Base-by-base conservation (phyloP, 2,888 invertebrate genomes). In the Calliopum simillimum region DNA sequence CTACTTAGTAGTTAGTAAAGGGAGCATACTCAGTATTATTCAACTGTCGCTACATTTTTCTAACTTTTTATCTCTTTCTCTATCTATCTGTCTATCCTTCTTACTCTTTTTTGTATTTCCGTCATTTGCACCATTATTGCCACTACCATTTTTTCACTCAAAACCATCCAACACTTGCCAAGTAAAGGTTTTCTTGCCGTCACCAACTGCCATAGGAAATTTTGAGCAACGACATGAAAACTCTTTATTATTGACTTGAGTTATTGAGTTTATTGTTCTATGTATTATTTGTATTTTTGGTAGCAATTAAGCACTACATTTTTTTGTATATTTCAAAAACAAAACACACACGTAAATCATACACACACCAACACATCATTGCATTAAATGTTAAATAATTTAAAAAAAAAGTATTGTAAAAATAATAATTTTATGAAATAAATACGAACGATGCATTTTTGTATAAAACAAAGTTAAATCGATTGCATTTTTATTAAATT, bases 401-500 rank as follows among this genome's bases (percentile, higher is more conserved):
- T 62, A 75, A 74, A 69, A 71, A 72, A 74, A 64, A 69, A 75
- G 75, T 64, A 68, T 51, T 69, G 47, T 64, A 64, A 77, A 79
- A 76, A 75, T 73, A 76, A 79, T 78, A 77, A 76, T 79, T 78
- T 76, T 79, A 72, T 80, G 33, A 77, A 79, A 79, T 78, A 80
- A 80, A 67, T 75, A 81, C 79, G 80, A 82, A 81, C 79, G 78
- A 82, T 78, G 84, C 83, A 83, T 83, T 83, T 82, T 83, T 83
- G 84, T 83, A 84, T 80, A 83, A 83, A 83, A 83, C 84, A 83
- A 83, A 83, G 79, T 79, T 76, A 79, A 78, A 73, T 51, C 19
- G 6, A 11, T 44, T 44, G 44, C 1, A 33, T 8, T 70, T 74
- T 75, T n/a, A 69, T 71, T 72, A 58, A 5, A 11, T 25, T 23